Base-by-base conservation (phyloP, 1,140 invertebrate genomes). In the Schlechtendalia chinensis region DNA sequence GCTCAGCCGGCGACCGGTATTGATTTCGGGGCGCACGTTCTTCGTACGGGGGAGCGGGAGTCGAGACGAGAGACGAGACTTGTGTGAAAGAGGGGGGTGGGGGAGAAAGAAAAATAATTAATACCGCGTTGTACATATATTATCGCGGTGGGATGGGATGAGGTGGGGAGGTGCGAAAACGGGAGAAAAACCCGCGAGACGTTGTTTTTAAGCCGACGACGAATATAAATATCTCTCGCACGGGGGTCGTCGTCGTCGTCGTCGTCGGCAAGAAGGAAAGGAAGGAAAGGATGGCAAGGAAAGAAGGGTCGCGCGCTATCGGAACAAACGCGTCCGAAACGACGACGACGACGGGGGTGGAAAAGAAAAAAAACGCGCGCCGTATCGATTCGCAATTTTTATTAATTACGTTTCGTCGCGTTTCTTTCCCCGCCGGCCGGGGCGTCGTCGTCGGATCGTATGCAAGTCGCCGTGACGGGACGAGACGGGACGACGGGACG, bases 381-480 rank as follows among this genome's bases (percentile, higher is more conserved):
- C 54, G 19, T 77, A 77, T 77, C 74, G 74, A 77, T 77, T 77
- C 59, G 74, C 74, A 77, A n/a, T 77, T 77, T 77, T 77, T 77
- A 77, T 77, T 77, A 77, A 77, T 77, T 77, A 77, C 59, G 54
- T 77, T 77, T 77, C 71, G n/a, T 74, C 29, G 56, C 45, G 74
- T 27, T 27, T 56, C 24, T 74, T 77, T 59, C 54, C 74, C 56
- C n/a, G n/a, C n/a, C n/a, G n/a, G n/a, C n/a, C n/a, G n/a, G n/a
- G n/a, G n/a, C n/a, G 24, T 77, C 45, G 74, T 59, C 17, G 56
- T 59, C 56, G 72, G 29, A 74, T 56, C 50, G 71, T 56, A 54
- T 74, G 22, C 72, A 59, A n/a, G n/a, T n/a, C n/a, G n/a, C n/a
- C 24, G 17, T 65, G 56, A 39, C 61, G 39, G 75, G 39, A 58